phyloP scores from a whole-genome alignment of 2,888 invertebrate genomes.

The Nomada ferruginata region DNA sequence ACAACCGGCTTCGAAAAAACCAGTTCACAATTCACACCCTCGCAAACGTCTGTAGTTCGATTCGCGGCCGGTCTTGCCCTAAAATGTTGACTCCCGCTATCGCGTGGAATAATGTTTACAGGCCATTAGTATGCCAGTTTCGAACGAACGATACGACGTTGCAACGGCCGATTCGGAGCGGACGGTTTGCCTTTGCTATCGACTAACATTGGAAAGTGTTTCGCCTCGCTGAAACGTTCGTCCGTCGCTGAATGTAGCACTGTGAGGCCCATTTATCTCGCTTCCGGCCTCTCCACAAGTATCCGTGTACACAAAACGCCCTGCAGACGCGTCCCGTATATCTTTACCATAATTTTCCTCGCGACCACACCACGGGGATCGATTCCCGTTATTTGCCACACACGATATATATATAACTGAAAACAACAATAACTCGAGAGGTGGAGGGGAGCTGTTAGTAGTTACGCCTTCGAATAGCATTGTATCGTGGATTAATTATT shows the following conservation, averaged over 20 bases:
- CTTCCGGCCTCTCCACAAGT: conserved; percentile 54
- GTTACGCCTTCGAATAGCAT: too few species aligned
- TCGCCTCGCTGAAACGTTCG: conserved; percentile 29
- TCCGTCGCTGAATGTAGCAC: conserved; percentile 28
- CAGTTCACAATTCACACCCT: background rate
- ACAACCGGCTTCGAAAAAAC: background rate
- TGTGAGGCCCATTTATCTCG: conserved; percentile 58
- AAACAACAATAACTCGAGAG: conserved; percentile 14
- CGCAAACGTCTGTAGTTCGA: background rate
- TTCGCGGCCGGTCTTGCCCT: background rate
- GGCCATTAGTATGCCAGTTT: conserved; percentile 10
- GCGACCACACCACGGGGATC: conserved; percentile 11
- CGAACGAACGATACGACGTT: conserved; percentile 12
- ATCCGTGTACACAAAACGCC: conserved; percentile 41
- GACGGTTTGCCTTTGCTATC: conserved; percentile 19
- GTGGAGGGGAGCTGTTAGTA: too few species aligned
- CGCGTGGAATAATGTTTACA: conserved; percentile 7
- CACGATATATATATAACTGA: conserved; percentile 18
- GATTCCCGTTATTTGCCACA: conserved; percentile 28
- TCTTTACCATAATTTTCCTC: conserved; percentile 58
- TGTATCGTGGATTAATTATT: background rate
- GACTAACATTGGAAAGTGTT: conserved; percentile 39
- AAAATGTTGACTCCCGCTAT: conserved; percentile 6
- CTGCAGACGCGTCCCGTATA: conserved; percentile 45
- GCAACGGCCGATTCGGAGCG: background rate